Percentiles rank a stretch among this genome's conserved stretches.
Conservation (phyloP, 2,797 vertebrate genomes). For the Darevskia mixta region DNA sequence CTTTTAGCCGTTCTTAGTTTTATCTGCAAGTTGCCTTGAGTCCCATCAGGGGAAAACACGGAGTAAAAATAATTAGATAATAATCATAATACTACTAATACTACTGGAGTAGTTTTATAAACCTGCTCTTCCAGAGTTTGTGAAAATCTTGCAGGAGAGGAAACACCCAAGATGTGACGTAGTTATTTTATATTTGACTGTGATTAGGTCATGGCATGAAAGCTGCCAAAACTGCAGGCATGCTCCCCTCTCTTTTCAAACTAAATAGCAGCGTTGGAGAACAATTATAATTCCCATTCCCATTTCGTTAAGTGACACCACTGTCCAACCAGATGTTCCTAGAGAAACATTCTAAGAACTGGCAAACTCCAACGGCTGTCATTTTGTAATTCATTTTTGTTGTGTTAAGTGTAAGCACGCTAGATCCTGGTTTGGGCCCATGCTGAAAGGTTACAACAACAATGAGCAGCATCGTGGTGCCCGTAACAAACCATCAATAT, state of each 20-base stretch:
- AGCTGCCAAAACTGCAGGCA: neutral
- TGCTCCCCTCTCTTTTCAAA: neutral
- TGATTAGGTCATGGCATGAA: neutral
- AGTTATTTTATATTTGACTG: neutral
- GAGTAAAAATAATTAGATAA: no score
- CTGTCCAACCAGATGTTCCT: neutral
- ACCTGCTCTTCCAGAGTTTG: conserved; percentile 1
- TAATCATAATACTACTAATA: neutral
- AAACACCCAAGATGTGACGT: neutral
- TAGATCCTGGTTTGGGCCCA: no score
- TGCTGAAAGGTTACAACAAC: no score
- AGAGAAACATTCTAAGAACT: neutral
- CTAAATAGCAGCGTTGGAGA: neutral
- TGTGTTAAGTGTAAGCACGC: neutral
- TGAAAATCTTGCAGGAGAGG: conserved; percentile 2
- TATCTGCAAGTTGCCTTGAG: no score
- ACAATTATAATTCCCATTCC: neutral
- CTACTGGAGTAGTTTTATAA: neutral
- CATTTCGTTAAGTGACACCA: neutral
- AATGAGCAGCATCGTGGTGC: no score
- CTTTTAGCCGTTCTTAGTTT: no score
- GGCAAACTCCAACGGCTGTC: neutral
- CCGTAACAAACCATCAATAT: no score
- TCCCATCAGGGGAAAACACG: no score
- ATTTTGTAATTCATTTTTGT: neutral